A percentile compares a stretch with the other conserved stretches of the same genome.
These are phyloP conservation scores for Acleris emargana DNA, from an alignment of 2,888 invertebrate genomes.

Conservation along the genomic window DNA sequence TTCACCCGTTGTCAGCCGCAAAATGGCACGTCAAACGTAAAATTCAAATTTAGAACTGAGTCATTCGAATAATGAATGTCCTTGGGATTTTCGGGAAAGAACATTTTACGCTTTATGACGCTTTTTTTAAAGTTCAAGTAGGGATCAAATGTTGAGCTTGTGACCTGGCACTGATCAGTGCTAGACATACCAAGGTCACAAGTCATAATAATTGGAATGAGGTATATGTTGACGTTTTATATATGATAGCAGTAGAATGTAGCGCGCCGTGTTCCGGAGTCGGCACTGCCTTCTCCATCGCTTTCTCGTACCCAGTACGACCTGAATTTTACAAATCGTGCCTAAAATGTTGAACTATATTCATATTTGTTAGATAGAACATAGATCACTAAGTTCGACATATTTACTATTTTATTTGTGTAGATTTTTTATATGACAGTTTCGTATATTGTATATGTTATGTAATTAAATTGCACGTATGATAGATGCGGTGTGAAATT, in stretches of 20 bases:
- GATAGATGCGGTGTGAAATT: constrained; percentile 57
- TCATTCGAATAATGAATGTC: too few species aligned
- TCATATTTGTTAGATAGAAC: constrained; percentile 63
- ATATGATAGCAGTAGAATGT: not conserved
- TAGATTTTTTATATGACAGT: constrained; percentile 76
- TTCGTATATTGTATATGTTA: constrained; percentile 63
- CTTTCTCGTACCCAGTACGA: constrained; percentile 58
- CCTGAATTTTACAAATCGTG: constrained; percentile 68
- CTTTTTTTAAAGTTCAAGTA: too few species aligned
- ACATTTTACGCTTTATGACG: too few species aligned
- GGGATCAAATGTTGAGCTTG: too few species aligned
- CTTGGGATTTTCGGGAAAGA: too few species aligned
- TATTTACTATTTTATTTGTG: constrained; percentile 57
- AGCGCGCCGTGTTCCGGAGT: not conserved
- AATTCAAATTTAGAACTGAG: too few species aligned
- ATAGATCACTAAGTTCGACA: constrained; percentile 44
- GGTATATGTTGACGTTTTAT: not conserved
- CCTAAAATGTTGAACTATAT: constrained; percentile 69
- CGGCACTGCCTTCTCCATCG: constrained; percentile 45
- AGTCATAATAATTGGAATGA: not conserved
- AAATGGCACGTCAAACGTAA: too few species aligned
- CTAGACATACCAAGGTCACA: too few species aligned
- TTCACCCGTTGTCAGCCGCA: too few species aligned
- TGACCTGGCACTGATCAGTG: too few species aligned
- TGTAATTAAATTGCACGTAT: constrained; percentile 52